A percentile compares a stretch with the other conserved stretches of the same genome.
Evolutionary conservation across 1,140 invertebrate genomes (phyloP).

Genomic region (Drosophila seguyi): DNA sequence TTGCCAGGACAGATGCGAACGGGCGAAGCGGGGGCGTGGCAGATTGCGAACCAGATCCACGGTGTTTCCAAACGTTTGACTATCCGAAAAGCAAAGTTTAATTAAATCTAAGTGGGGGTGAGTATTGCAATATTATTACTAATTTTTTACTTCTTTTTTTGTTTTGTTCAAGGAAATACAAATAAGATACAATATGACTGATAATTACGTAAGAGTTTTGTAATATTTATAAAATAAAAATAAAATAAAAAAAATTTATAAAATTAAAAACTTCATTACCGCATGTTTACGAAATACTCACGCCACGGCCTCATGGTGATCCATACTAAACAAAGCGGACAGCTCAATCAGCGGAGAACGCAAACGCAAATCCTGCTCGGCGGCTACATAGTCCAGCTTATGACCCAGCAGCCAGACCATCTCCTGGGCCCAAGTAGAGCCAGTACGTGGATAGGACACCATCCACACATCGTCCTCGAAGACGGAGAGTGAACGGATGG

Average conservation of each 20-base stretch:
- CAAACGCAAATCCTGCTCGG: conserved; percentile 89
- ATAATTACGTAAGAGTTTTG: too few species aligned
- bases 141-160: too few species aligned
- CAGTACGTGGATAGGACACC: conserved; percentile 93
- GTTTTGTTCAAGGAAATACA: too few species aligned
- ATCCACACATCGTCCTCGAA: conserved; percentile 92
- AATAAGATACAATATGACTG: too few species aligned
- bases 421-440: conserved; percentile 95
- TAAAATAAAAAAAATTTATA: too few species aligned
- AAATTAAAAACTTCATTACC: not conserved
- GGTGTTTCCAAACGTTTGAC: conserved; percentile 63
- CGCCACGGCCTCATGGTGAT: conserved; percentile 86
- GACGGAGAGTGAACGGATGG: conserved; percentile 89
- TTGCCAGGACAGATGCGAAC: conserved; percentile 92
- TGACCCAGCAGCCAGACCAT: conserved; percentile 94
- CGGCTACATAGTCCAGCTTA: conserved; percentile 91
- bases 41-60: conserved; percentile 88
- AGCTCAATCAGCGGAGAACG: conserved; percentile 87
- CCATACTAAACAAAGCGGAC: conserved; percentile 86
- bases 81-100: conserved; percentile 14
- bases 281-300: conserved; percentile 38
- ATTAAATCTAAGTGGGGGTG: not conserved
- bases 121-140: not conserved
- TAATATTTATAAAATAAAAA: too few species aligned
- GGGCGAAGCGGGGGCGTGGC: conserved; percentile 90